Evolutionary conservation across 2,797 vertebrate genomes (phyloP), one percentile per base, ranked within the genome.

Genomic region (Premnoplex brunnescens): DNA sequence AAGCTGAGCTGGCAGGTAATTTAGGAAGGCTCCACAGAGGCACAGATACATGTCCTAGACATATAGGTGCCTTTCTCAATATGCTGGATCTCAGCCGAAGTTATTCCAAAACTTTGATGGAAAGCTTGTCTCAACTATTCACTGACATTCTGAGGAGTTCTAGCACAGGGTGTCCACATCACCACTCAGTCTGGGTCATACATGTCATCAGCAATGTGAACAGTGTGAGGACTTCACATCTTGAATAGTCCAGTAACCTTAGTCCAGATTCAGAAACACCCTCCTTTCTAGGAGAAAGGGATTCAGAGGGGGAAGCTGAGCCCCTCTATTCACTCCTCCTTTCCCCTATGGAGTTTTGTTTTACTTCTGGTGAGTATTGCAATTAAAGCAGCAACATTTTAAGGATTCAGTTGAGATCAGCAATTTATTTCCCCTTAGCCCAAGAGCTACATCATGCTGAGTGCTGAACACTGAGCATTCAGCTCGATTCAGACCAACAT

Each of bases 191-290:
- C 36, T 36, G 58, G 8, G 1, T 32, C 46, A 74, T 8, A 49
- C 12, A 14, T 1, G 7, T 6, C n/a, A 49, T 39, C 66, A 55
- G n/a, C 26, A 64, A 59, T 0, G 0, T 11, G 16, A 58, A 20
- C 7, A 12, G 14, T 6, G 15, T 22, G 19, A 58, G 21, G 19
- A 66, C 22, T 68, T 48, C 36, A 73, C 23, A 41, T 36, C 43
- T 36, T 7, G 8, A 5, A 18, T 5, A 28, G 32, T 19, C 51
- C 54, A 49, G 32, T 54, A 71, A 56, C 22, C 11, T 85, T 21
- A 62, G 44, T n/a, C 48, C 39, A 54, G 8, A 34, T 14, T 39
- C 6, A 69, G 60, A 93, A 56, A 30, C 14, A 36, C 10, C 9
- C 15, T 4, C 17, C 20, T 48, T 81, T 43, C 34, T 27, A 16